Evolutionary conservation across 2,113 vertebrate species (phyloP).

Genomic region (Anseranas semipalmata): DNA sequence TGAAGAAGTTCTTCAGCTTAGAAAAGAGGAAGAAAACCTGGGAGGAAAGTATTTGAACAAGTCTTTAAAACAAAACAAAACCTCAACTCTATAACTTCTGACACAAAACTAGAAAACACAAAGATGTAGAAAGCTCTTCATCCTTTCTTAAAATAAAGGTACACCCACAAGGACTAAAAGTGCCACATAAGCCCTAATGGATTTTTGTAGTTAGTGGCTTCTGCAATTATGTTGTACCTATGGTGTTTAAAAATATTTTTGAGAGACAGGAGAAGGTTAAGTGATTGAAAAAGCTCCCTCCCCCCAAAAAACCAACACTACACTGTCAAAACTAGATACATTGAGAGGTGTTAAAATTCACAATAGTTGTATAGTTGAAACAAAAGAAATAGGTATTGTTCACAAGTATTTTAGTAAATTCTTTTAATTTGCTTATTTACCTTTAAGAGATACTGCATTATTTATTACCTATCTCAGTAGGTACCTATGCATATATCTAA

Average conservation of each 20-base stretch:
- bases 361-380: neutral
- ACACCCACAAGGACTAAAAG: neutral
- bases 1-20: neutral
- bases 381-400: neutral
- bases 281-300: neutral
- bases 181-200: neutral
- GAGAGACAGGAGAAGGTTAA: neutral
- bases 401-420: neutral
- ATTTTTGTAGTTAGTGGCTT: neutral
- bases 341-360: neutral
- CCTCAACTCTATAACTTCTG: neutral
- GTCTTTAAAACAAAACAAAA: neutral
- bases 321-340: neutral
- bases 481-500: neutral
- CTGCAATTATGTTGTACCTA: neutral
- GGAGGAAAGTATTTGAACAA: neutral
- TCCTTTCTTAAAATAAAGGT: neutral
- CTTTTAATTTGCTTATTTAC: neutral
- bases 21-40: neutral
- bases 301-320: neutral
- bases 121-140: neutral
- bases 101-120: neutral
- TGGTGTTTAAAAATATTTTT: neutral
- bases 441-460: neutral
- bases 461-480: neutral